Conservation (phyloP, 2,113 vertebrate genomes). For the Gambusia holbrooki region DNA sequence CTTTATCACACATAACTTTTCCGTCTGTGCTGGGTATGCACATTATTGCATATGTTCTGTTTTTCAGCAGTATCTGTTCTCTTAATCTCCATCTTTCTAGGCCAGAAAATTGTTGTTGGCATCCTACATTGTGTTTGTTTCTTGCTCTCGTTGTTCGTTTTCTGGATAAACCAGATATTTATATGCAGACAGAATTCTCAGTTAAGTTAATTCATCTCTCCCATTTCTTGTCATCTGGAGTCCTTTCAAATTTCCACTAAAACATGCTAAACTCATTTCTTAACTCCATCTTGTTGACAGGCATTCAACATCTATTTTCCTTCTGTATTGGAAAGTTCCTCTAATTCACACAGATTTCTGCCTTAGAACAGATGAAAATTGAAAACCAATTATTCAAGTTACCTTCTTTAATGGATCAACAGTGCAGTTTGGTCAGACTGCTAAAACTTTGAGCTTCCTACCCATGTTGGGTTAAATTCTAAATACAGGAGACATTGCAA, state of each 20-base stretch:
- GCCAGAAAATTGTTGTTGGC: too few relatives aligned
- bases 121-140: too few relatives aligned
- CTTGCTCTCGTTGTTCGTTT: too few relatives aligned
- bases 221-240: background rate
- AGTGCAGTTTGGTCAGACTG: constrained; percentile 17
- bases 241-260: background rate
- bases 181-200: background rate
- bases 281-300: constrained; percentile 2
- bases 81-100: too few relatives aligned
- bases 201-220: background rate
- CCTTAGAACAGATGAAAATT: constrained; percentile 19
- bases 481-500: background rate
- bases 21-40: too few relatives aligned
- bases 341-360: constrained; percentile 21
- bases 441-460: background rate
- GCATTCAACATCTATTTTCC: constrained; percentile 6
- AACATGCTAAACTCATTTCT: constrained; percentile 3
- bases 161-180: background rate
- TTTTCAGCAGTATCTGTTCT: too few relatives aligned
- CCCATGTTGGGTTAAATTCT: background rate
- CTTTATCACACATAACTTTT: too few relatives aligned
- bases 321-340: constrained; percentile 11
- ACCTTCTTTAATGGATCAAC: constrained; percentile 30
- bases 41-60: too few relatives aligned
- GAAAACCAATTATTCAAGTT: constrained; percentile 38